Evolutionary conservation across 2,888 invertebrate genomes (phyloP).

Genomic region (Yponomeuta evonymella): DNA sequence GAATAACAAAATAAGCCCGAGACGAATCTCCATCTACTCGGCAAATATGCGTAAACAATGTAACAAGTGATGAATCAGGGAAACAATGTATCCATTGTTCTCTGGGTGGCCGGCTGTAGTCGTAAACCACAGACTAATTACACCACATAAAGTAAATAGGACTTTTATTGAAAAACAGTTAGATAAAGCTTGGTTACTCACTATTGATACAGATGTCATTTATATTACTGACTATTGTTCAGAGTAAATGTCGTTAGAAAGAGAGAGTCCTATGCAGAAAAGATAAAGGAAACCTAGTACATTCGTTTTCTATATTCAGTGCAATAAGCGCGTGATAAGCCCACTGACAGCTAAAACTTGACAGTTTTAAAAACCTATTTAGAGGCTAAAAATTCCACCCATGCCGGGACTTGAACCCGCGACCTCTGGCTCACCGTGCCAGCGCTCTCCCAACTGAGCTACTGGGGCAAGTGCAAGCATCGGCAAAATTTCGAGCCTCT

Average conservation of each 20-base stretch:
- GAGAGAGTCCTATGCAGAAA: too few species aligned
- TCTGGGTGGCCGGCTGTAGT: constrained; percentile 7
- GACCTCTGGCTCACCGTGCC: too few species aligned
- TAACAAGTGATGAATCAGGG: not conserved
- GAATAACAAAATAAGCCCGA: not conserved
- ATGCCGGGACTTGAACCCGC: too few species aligned
- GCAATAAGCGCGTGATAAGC: too few species aligned
- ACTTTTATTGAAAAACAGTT: constrained; percentile 10
- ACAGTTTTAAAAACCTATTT: too few species aligned
- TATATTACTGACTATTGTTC: not conserved
- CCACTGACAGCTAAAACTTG: too few species aligned
- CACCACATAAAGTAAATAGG: constrained; percentile 9
- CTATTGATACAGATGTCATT: not conserved
- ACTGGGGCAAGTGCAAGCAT: too few species aligned
- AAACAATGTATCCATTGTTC: constrained; percentile 1
- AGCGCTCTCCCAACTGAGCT: too few species aligned
- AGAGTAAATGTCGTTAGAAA: not conserved
- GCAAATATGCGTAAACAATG: constrained; percentile 3
- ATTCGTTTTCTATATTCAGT: too few species aligned
- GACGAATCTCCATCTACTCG: not conserved
- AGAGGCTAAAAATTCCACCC: too few species aligned
- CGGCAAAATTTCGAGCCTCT: too few species aligned
- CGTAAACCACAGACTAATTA: constrained; percentile 9
- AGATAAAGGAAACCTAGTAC: too few species aligned
- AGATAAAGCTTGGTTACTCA: constrained; percentile 5